Evolutionary conservation across 2,113 vertebrate genomes (phyloP).

Genomic region (Ciconia boyciana): DNA sequence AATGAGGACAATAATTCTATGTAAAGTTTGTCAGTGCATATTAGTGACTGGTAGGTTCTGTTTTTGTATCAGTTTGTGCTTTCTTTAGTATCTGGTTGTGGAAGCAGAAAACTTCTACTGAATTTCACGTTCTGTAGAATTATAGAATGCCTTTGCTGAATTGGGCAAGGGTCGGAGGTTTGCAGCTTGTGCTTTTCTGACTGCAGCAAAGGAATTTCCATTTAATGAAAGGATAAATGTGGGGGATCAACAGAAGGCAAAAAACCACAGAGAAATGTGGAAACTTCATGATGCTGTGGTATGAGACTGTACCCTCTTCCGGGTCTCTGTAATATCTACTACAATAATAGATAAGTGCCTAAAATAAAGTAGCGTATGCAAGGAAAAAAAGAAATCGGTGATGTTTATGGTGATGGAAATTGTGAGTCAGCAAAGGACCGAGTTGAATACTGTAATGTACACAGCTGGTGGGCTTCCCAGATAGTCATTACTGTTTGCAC

Average conservation of each 20-base stretch:
- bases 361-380: background rate
- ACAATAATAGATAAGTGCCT: background rate
- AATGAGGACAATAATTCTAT: background rate
- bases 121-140: background rate
- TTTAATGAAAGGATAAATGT: background rate
- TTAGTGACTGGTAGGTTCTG: background rate
- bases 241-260: background rate
- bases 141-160: background rate
- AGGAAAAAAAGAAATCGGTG: background rate
- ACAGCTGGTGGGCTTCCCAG: background rate
- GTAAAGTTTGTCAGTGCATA: background rate
- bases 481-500: background rate
- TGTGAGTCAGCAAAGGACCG: background rate
- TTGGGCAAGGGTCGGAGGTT: background rate
- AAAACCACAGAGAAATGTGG: background rate
- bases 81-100: background rate
- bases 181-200: background rate
- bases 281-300: background rate
- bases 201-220: background rate
- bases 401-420: background rate
- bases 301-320: background rate
- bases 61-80: constrained; percentile 3
- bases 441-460: background rate
- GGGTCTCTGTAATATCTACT: background rate
- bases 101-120: background rate